These are phyloP conservation scores for Euleptes europaea DNA, from an alignment of 2,113 vertebrate genomes.

Conservation along the genomic window DNA sequence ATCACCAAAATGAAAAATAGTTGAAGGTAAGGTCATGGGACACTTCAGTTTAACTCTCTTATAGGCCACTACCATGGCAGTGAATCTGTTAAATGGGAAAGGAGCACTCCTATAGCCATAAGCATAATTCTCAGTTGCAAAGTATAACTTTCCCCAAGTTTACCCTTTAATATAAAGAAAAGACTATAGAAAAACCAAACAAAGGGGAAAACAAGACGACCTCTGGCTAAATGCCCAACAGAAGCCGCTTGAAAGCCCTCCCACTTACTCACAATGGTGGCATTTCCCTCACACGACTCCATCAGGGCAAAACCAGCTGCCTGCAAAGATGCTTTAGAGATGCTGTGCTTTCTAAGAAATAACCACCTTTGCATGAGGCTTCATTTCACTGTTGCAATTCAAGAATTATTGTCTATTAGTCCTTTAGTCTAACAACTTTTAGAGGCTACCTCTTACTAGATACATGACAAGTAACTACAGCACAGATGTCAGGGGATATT, in stretches of 20 bases:
- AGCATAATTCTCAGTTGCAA: not conserved
- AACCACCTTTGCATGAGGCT: not conserved
- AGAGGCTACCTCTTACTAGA: not conserved
- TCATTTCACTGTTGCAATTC: not conserved
- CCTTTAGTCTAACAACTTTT: not conserved
- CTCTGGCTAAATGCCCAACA: not conserved
- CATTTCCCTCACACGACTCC: not conserved
- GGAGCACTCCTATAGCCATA: not conserved
- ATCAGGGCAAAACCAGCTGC: not conserved
- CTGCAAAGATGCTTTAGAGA: not conserved
- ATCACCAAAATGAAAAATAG: not conserved
- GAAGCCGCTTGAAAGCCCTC: not conserved
- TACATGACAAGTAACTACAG: not conserved
- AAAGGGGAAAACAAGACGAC: not conserved
- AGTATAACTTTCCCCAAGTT: not conserved
- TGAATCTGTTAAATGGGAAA: not conserved
- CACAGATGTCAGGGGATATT: not conserved
- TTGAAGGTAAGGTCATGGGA: not conserved
- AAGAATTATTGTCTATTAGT: not conserved
- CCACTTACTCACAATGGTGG: not conserved
- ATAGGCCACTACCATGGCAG: too few species aligned
- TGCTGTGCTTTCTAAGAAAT: not conserved
- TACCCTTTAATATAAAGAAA: not conserved
- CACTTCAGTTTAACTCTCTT: not conserved
- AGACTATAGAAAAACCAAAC: not conserved